A percentile compares a stretch with the other conserved stretches of the same genome.
Evolutionary conservation across 1,140 invertebrate species (phyloP).

Genomic region (Polypedilum vanderplanki): DNA sequence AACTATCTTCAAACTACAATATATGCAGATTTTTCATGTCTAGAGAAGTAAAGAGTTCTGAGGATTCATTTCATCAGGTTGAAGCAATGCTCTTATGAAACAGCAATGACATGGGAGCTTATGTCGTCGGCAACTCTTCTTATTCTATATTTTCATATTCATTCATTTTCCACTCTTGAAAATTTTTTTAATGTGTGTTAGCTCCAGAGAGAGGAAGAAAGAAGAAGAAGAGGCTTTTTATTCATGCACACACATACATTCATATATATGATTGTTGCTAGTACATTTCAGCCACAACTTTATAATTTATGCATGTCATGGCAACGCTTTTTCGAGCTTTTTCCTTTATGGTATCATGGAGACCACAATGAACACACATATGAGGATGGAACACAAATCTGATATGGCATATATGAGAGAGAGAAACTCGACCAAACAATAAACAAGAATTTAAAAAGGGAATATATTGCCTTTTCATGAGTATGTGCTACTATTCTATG

Average conservation of each 20-base stretch:
- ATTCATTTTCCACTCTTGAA: too few relatives aligned
- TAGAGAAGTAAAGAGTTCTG: too few relatives aligned
- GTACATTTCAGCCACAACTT: slow-evolving; percentile 3
- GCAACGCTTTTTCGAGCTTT: slow-evolving; percentile 19
- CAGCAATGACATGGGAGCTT: too few relatives aligned
- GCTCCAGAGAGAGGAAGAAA: too few relatives aligned
- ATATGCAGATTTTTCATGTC: too few relatives aligned
- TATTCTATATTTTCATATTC: too few relatives aligned
- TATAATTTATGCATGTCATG: slow-evolving; percentile 27
- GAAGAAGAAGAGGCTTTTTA: not conserved
- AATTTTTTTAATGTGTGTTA: too few relatives aligned
- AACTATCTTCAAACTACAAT: too few relatives aligned
- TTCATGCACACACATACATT: not conserved
- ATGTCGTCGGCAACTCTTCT: too few relatives aligned
- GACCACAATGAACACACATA: not conserved
- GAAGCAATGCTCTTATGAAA: too few relatives aligned
- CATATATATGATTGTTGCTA: not conserved
- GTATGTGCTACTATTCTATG: too few relatives aligned
- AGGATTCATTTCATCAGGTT: too few relatives aligned
- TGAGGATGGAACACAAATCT: slow-evolving; percentile 18
- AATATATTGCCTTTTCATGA: slow-evolving; percentile 26
- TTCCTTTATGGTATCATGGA: not conserved
- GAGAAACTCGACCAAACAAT: slow-evolving; percentile 24
- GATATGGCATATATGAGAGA: not conserved
- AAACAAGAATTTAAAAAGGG: slow-evolving; percentile 16